Evolutionary conservation across 2,888 invertebrate species (phyloP).

Genomic region (Didymodactylos carnosus): DNA sequence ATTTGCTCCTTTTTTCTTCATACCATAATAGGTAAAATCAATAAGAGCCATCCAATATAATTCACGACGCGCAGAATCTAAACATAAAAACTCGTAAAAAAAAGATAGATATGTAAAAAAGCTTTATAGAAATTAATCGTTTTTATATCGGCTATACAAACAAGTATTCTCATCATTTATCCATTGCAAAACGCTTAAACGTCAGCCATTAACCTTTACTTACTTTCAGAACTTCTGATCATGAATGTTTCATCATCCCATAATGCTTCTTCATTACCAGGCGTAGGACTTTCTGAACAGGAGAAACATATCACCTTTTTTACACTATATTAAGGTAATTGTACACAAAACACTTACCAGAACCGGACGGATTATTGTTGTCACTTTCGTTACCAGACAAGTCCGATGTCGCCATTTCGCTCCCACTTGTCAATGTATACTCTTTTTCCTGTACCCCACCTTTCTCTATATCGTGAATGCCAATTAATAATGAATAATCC

Average conservation of each 20-base stretch:
- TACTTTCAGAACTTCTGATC: not conserved
- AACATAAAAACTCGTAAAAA: not conserved
- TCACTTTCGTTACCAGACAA: not conserved
- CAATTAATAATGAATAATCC: constrained; percentile 62
- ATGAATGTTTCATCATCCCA: not conserved
- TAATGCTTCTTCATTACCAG: not conserved
- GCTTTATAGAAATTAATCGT: too few species aligned
- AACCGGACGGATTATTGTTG: too few species aligned
- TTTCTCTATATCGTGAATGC: constrained; percentile 56
- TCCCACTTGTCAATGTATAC: not conserved
- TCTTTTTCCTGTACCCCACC: not conserved
- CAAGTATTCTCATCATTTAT: too few species aligned
- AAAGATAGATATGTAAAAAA: too few species aligned
- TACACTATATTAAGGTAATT: too few species aligned
- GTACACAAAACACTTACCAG: not conserved
- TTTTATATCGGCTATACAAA: too few species aligned
- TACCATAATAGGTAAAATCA: constrained; percentile 79
- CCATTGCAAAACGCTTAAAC: not conserved
- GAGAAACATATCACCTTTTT: not conserved
- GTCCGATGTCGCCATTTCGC: not conserved
- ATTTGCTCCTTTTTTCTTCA: constrained; percentile 93
- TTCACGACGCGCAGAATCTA: constrained; percentile 19
- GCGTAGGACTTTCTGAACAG: not conserved
- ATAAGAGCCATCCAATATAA: constrained; percentile 95
- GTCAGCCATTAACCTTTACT: not conserved